These are phyloP conservation scores for Drosophila seguyi DNA, from an alignment of 1,140 invertebrate species.

Conservation along the genomic window DNA sequence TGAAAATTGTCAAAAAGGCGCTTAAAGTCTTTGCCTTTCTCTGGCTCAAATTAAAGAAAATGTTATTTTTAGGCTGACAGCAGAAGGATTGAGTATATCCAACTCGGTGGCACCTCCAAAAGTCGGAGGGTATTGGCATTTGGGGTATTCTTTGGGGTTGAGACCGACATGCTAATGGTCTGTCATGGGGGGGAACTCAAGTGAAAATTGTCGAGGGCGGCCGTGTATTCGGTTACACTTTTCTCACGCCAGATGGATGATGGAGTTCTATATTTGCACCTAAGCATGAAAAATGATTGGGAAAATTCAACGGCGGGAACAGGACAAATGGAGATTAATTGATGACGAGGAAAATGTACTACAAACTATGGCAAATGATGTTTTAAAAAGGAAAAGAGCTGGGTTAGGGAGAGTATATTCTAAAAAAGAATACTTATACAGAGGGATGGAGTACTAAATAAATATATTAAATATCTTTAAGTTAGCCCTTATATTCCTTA, in stretches of 20 bases:
- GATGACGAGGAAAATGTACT: constrained; percentile 5
- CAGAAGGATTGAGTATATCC: constrained; percentile 65
- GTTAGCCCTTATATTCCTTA: too few relatives aligned
- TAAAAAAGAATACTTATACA: neutral
- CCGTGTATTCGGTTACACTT: constrained; percentile 40
- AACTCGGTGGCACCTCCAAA: constrained; percentile 36
- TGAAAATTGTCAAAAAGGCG: constrained; percentile 81
- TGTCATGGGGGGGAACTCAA: constrained; percentile 26
- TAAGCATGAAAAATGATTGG: constrained; percentile 52
- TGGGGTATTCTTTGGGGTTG: constrained; percentile 33
- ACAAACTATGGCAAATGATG: constrained; percentile 16
- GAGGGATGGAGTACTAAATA: neutral
- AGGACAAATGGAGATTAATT: constrained; percentile 57
- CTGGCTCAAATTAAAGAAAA: constrained; percentile 70
- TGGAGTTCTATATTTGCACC: constrained; percentile 58
- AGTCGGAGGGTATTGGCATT: constrained; percentile 16
- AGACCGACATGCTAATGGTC: constrained; percentile 48
- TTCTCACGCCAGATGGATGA: constrained; percentile 45
- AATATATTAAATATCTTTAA: neutral
- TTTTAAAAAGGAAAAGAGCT: neutral
- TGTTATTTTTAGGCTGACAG: constrained; percentile 80
- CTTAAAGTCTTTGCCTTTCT: constrained; percentile 68
- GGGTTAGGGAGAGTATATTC: neutral
- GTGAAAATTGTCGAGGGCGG: constrained; percentile 40
- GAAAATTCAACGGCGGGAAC: constrained; percentile 5